Conservation (phyloP, 2,888 invertebrate species). For the Amblyjoppa proteus region DNA sequence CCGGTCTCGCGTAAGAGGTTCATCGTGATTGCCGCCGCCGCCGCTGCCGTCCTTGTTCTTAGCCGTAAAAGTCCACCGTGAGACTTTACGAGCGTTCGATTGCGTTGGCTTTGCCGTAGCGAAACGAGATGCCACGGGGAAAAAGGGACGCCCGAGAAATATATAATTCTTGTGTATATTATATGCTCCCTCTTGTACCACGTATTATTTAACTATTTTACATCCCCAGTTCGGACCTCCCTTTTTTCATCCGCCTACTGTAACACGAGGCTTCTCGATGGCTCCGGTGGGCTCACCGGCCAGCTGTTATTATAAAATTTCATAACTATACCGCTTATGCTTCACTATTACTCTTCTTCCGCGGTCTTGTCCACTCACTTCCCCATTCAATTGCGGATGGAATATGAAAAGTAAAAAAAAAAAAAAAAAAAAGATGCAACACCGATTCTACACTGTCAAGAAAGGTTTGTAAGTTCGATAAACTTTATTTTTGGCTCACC, state of each 20-base stretch:
- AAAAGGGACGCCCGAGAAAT: constrained; percentile 24
- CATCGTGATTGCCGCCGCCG: constrained; percentile 54
- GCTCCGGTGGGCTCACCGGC: too few species aligned
- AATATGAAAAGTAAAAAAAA: too few species aligned
- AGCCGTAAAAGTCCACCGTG: constrained; percentile 66
- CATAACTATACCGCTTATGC: too few species aligned
- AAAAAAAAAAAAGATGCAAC: too few species aligned
- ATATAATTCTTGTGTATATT: constrained; percentile 42
- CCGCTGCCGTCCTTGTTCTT: constrained; percentile 27
- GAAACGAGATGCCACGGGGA: constrained; percentile 49
- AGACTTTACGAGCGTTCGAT: constrained; percentile 69
- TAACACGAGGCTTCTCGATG: neutral
- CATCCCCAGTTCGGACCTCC: constrained; percentile 47
- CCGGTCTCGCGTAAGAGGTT: constrained; percentile 64
- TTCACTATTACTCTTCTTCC: too few species aligned
- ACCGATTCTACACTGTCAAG: too few species aligned
- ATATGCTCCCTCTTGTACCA: constrained; percentile 65
- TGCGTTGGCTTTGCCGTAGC: constrained; percentile 51
- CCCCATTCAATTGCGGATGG: too few species aligned
- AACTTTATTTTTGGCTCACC: too few species aligned
- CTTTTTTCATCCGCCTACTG: constrained; percentile 24
- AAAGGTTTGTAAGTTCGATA: too few species aligned
- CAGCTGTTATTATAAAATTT: constrained; percentile 6
- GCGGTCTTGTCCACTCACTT: too few species aligned
- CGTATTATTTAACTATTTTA: constrained; percentile 66